A percentile compares a stretch with the other conserved stretches of the same genome.
These are phyloP conservation scores for Holocentrus rufus DNA, from an alignment of 2,797 vertebrate species.

Conservation along the genomic window DNA sequence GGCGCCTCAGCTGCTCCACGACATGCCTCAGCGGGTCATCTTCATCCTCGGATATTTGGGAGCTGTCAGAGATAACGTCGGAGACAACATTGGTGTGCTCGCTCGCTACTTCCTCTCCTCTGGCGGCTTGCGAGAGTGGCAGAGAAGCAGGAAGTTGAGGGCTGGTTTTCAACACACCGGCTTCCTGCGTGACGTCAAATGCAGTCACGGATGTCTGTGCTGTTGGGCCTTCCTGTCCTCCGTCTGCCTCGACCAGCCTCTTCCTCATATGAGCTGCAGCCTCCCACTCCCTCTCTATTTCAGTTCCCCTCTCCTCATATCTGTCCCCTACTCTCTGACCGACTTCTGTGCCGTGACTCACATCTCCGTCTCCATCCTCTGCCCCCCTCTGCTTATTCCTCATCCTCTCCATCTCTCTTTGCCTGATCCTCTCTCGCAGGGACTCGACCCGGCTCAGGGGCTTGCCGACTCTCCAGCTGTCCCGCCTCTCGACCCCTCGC, in stretches of 20 bases:
- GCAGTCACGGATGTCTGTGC: constrained; percentile 58
- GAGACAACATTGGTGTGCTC: constrained; percentile 25
- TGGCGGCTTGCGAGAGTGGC: constrained; percentile 59
- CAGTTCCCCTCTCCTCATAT: constrained; percentile 44
- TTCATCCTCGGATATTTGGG: constrained; percentile 56
- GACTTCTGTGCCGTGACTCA: constrained; percentile 31
- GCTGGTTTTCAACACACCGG: constrained; percentile 73
- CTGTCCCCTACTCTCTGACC: constrained; percentile 26
- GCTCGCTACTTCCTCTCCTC: constrained; percentile 70
- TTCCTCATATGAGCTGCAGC: constrained; percentile 38
- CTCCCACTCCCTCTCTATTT: constrained; percentile 55
- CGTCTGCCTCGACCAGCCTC: constrained; percentile 38
- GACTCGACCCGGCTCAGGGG: constrained; percentile 81
- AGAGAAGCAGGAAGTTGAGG: constrained; percentile 81
- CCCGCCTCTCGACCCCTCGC: constrained; percentile 66
- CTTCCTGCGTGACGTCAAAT: constrained; percentile 81
- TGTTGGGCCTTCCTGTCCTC: constrained; percentile 69
- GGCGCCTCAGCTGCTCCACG: constrained; percentile 54
- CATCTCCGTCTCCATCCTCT: constrained; percentile 30
- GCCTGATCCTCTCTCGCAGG: constrained; percentile 76
- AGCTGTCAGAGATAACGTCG: constrained; percentile 40
- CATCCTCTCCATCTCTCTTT: constrained; percentile 66
- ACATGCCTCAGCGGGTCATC: constrained; percentile 63
- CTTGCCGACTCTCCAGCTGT: constrained; percentile 79
- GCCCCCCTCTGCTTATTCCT: constrained; percentile 44